Evolutionary conservation across 2,113 vertebrate genomes (phyloP).

Genomic region (Herpetotheres cachinnans): DNA sequence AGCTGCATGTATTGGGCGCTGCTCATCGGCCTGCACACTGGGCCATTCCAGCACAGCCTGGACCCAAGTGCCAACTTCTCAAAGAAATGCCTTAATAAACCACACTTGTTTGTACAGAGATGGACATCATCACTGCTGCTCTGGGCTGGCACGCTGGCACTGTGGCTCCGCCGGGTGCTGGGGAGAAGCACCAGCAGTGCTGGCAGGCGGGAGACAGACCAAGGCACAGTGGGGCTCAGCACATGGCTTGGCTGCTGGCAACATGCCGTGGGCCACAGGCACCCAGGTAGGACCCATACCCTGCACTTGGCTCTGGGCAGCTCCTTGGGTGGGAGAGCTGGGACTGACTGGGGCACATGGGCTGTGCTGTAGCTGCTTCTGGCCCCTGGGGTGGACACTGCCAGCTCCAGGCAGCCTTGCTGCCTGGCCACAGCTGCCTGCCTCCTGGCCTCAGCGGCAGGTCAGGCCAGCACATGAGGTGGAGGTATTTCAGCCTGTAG

Average conservation of each 20-base stretch:
- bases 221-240: rapidly evolving
- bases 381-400: background rate
- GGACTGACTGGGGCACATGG: background rate
- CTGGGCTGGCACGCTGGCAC: background rate
- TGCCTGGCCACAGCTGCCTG: background rate
- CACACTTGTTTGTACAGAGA: slow-evolving; percentile 56
- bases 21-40: background rate
- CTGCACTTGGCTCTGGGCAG: background rate
- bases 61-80: slow-evolving; percentile 68
- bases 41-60: background rate
- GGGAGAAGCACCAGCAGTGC: background rate
- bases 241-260: background rate
- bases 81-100: slow-evolving; percentile 72
- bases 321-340: background rate
- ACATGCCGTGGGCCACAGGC: rapidly evolving
- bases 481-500: background rate
- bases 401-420: background rate
- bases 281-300: too few species aligned
- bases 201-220: background rate
- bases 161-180: rapidly evolving
- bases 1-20: slow-evolving; percentile 38
- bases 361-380: too few species aligned
- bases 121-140: background rate
- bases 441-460: background rate
- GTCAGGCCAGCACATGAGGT: background rate